phyloP scores from a whole-genome alignment of 2,888 invertebrate species.

The Agrochola macilenta region DNA sequence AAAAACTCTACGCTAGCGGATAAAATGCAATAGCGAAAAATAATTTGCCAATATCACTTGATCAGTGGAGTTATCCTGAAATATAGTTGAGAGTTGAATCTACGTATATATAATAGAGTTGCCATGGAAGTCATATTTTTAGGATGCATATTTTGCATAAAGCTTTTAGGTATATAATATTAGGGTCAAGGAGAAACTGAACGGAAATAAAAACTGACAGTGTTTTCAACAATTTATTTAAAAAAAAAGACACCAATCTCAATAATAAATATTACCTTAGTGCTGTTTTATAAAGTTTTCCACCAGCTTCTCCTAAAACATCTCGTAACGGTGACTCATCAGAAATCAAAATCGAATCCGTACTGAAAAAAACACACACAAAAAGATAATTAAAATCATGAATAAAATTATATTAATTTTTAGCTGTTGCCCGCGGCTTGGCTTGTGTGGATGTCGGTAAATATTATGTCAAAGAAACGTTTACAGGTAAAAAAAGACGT shows the following conservation, averaged over 20 bases:
- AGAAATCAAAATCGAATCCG: conserved; percentile 74
- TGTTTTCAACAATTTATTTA: conserved; percentile 22
- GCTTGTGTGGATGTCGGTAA: background rate
- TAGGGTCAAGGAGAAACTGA: too few species aligned
- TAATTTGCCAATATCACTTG: too few species aligned
- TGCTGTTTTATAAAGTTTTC: background rate
- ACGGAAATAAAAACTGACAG: conserved; percentile 18
- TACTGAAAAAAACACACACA: conserved; percentile 69
- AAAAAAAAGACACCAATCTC: conserved; percentile 1
- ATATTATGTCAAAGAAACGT: background rate
- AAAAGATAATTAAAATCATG: conserved; percentile 39
- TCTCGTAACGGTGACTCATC: conserved; percentile 39
- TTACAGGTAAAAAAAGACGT: background rate
- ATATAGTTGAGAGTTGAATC: background rate
- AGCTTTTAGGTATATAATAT: background rate
- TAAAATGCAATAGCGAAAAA: too few species aligned
- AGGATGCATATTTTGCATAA: too few species aligned
- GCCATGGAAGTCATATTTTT: background rate
- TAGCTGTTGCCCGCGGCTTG: background rate
- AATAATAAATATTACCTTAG: background rate
- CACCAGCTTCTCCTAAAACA: background rate
- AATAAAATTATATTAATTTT: background rate
- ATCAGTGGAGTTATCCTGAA: background rate
- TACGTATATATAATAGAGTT: background rate
- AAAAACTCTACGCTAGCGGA: too few species aligned